Evolutionary conservation across 1,140 invertebrate species (phyloP).

Genomic region (Coboldia fuscipes): DNA sequence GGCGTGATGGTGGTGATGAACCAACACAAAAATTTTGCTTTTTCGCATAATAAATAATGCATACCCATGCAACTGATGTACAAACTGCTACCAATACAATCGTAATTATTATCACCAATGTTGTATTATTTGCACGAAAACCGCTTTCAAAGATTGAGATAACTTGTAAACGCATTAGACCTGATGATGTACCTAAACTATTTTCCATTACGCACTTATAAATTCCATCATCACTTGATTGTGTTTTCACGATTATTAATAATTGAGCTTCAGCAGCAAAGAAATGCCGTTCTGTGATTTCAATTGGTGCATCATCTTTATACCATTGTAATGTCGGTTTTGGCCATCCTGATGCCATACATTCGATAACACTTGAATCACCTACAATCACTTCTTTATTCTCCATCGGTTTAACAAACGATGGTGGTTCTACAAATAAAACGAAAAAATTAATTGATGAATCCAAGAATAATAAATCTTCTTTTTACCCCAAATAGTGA

Average conservation of each 20-base stretch:
- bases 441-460: conserved; percentile 1
- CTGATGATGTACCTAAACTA: conserved; percentile 43
- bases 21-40: not conserved
- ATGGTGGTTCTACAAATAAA: conserved; percentile 48
- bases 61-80: conserved; percentile 78
- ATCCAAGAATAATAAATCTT: not conserved
- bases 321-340: conserved; percentile 74
- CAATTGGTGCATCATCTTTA: conserved; percentile 58
- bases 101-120: conserved; percentile 70
- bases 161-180: conserved; percentile 27
- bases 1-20: too few relatives aligned
- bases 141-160: conserved; percentile 29
- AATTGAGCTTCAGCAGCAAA: conserved; percentile 71
- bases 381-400: conserved; percentile 60
- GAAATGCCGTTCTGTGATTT: conserved; percentile 51
- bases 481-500: conserved; percentile 34
- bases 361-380: conserved; percentile 65
- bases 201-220: conserved; percentile 83
- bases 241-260: conserved; percentile 64
- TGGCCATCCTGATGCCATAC: conserved; percentile 66
- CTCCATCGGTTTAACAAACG: conserved; percentile 65
- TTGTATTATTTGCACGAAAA: conserved; percentile 30
- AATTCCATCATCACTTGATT: conserved; percentile 50
- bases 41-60: conserved; percentile 69
- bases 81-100: conserved; percentile 75